These are phyloP conservation scores for Ispidina lecontei DNA, from an alignment of 2,797 vertebrate genomes.

Conservation along the genomic window DNA sequence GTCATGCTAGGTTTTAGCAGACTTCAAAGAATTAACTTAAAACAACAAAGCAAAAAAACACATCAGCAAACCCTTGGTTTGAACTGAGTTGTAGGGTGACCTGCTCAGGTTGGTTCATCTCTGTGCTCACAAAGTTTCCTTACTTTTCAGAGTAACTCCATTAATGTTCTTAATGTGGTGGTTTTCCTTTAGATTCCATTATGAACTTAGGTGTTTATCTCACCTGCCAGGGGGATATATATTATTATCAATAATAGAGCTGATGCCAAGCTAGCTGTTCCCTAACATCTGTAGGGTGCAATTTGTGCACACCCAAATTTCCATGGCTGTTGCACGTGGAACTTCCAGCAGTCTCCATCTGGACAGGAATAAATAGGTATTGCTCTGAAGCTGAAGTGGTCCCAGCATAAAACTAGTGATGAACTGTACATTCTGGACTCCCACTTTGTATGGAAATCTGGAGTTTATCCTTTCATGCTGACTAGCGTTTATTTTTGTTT, in stretches of 20 bases:
- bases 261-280: neutral
- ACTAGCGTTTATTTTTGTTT: neutral
- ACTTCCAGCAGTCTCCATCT: neutral
- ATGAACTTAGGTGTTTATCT: neutral
- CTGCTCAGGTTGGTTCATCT: neutral
- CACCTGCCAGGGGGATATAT: neutral
- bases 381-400: neutral
- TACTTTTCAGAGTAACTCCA: neutral
- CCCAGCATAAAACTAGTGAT: neutral
- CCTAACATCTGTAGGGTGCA: neutral
- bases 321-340: neutral
- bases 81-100: neutral
- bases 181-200: neutral
- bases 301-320: neutral
- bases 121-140: accelerated
- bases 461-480: neutral
- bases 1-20: neutral
- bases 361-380: neutral
- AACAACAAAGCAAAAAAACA: neutral
- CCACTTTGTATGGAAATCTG: neutral
- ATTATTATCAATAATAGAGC: neutral
- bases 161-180: neutral
- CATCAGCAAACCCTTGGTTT: neutral
- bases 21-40: neutral
- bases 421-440: neutral